Evolutionary conservation across 2,888 invertebrate genomes (phyloP).

Genomic region (Bhutanitis thaidina): DNA sequence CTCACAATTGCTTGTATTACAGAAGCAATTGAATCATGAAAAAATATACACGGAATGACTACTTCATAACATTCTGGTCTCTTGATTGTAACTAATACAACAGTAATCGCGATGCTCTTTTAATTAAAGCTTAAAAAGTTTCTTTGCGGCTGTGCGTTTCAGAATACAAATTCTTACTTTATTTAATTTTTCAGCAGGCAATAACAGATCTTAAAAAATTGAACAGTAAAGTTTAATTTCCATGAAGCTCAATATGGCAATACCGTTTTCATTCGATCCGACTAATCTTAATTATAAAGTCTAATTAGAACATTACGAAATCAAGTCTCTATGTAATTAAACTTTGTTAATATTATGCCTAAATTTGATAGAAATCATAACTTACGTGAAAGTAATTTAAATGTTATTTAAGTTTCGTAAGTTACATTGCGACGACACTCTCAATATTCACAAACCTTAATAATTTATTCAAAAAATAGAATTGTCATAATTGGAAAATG

Average conservation of each 20-base stretch:
- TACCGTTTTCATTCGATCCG: slow-evolving; percentile 9
- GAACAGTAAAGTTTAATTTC: neutral
- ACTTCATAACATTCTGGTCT: slow-evolving; percentile 30
- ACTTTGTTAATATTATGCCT: slow-evolving; percentile 14
- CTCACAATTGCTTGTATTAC: no score
- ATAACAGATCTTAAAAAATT: neutral
- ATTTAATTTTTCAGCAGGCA: slow-evolving; percentile 16
- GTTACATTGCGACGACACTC: neutral
- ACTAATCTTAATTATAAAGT: slow-evolving; percentile 17
- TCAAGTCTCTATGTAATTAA: slow-evolving; percentile 14
- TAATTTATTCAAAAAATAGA: no score
- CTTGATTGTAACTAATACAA: slow-evolving; percentile 55
- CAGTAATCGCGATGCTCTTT: slow-evolving; percentile 62
- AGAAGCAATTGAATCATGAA: neutral
- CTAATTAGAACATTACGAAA: slow-evolving; percentile 17
- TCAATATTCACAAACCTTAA: neutral
- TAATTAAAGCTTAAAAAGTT: slow-evolving; percentile 62
- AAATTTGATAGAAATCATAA: slow-evolving; percentile 12
- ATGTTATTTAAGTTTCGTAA: slow-evolving; percentile 4
- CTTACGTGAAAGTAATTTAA: slow-evolving; percentile 4
- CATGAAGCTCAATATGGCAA: neutral
- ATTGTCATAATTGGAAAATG: no score
- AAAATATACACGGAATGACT: neutral
- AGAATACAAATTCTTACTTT: slow-evolving; percentile 33
- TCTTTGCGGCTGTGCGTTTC: slow-evolving; percentile 46